Evolutionary conservation across 2,797 vertebrate genomes (phyloP).

Genomic region (Protosalanx chinensis): DNA sequence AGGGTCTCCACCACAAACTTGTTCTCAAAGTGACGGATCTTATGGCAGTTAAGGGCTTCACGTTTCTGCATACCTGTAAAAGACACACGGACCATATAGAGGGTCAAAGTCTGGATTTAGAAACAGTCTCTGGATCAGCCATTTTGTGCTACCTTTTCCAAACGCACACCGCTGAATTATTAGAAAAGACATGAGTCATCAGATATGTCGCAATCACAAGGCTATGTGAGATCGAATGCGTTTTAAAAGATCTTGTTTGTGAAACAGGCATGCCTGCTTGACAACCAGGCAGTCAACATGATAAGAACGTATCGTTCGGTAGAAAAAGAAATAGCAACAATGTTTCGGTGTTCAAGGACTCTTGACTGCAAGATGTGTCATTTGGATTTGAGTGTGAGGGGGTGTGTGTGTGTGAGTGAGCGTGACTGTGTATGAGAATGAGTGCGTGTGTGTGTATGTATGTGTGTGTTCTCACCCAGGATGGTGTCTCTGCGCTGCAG

Average conservation of each 20-base stretch:
- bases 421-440: not conserved
- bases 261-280: not conserved
- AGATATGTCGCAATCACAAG: not conserved
- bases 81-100: not conserved
- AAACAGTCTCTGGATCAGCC: no score
- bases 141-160: no score
- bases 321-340: not conserved
- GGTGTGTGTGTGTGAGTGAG: not conserved
- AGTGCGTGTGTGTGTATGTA: not conserved
- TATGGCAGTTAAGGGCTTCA: slow-evolving; percentile 79
- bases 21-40: slow-evolving; percentile 90
- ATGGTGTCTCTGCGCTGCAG: slow-evolving; percentile 85
- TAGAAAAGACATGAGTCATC: not conserved
- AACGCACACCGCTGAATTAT: not conserved
- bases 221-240: not conserved
- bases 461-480: slow-evolving; percentile 50
- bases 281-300: not conserved
- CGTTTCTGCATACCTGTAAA: slow-evolving; percentile 92
- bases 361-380: not conserved
- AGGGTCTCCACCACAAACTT: slow-evolving; percentile 84
- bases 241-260: not conserved
- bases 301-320: not conserved
- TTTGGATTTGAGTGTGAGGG: not conserved
- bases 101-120: no score
- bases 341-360: not conserved